Evolutionary conservation across 2,113 vertebrate genomes (phyloP), one percentile per base, ranked within the genome.

Genomic region (Lepidothrix coronata): DNA sequence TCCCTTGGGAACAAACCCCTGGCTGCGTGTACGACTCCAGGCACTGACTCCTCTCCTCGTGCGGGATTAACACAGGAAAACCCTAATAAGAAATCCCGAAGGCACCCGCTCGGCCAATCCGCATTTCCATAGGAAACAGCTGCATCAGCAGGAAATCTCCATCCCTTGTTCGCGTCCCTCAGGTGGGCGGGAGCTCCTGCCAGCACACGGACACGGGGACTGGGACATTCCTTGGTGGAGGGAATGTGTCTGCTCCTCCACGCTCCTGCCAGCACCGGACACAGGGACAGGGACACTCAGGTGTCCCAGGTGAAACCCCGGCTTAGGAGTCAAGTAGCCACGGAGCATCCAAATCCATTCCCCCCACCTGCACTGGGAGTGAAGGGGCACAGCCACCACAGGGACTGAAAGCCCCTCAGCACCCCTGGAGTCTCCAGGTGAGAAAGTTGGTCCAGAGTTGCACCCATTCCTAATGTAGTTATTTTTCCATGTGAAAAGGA

Each of bases 61-160:
- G 5, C n/a, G 19, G 77, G 41, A 37, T 88, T 39, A n/a, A 79
- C 30, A 55, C 48, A 79, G 93, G 91, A 93, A 93, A 92, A 92
- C 72, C 30, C 71, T 23, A 20, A 9, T 14, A 27, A 83, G 66
- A 72, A 92, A 88, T 95, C 94, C 88, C 82, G 5, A 37, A 54
- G 72, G 83, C 76, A 28, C 2, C 7, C 4, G 33, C 77, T 48
- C 12, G 2, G 93, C 65, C 54, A 12, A 19, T 54, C 66, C 21
- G 14, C 28, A 16, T 52, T 89, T 94, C 85, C 81, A 78, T 59
- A 48, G 89, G 92, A 95, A 96, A 49, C 92, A 95, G 89, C 93
- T 93, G 85, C 90, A 48, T 61, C 84, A 23, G 73, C 70, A 8
- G 33, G 70, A 73, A 74, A 12, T 77, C 25, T 54, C 67, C 74